Percentiles rank a stretch among this genome's conserved stretches.
These are phyloP conservation scores for Papilio aristodemus DNA, from an alignment of 1,140 invertebrate species.

Conservation along the genomic window DNA sequence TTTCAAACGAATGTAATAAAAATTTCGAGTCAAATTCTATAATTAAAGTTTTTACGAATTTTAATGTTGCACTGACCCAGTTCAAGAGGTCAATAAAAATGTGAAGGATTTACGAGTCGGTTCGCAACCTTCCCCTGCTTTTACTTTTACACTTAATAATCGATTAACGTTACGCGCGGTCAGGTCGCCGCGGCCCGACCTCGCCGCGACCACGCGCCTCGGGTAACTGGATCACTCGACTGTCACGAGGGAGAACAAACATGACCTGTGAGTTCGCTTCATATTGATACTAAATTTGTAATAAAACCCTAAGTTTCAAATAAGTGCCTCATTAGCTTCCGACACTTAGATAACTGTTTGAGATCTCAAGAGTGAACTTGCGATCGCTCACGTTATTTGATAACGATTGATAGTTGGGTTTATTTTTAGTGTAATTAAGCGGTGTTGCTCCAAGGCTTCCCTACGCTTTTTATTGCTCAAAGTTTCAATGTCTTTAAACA, in stretches of 20 bases:
- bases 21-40: not conserved
- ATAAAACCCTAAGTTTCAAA: too few species aligned
- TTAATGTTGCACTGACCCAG: not conserved
- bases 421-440: too few species aligned
- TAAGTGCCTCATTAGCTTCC: too few species aligned
- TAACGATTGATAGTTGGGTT: too few species aligned
- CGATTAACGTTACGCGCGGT: not conserved
- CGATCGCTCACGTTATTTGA: too few species aligned
- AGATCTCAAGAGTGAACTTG: too few species aligned
- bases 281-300: too few species aligned
- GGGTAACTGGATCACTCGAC: not conserved
- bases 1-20: constrained; percentile 4
- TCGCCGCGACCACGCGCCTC: not conserved
- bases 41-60: not conserved
- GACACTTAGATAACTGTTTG: too few species aligned
- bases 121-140: not conserved
- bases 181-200: not conserved
- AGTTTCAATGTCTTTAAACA: too few species aligned
- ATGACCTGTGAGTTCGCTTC: too few species aligned
- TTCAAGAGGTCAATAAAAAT: constrained; percentile 18
- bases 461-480: too few species aligned
- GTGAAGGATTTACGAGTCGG: constrained; percentile 11
- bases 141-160: constrained; percentile 1
- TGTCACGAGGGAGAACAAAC: not conserved
- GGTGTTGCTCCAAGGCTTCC: too few species aligned